Evolutionary conservation across 2,797 vertebrate genomes (phyloP).

Genomic region (Mormyrops boulengeri): DNA sequence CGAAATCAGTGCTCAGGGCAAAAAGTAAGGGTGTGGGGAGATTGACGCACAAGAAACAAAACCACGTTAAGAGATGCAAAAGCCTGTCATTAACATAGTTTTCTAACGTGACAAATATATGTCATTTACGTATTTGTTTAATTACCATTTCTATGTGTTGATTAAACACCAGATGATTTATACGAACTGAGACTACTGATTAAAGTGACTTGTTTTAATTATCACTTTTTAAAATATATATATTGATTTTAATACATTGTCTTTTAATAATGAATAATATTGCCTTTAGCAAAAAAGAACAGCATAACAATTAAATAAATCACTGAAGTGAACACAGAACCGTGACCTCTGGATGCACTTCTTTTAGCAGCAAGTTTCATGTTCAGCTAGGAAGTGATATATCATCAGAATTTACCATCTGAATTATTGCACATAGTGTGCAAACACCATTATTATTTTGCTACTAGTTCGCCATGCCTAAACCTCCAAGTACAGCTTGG

Average conservation of each 20-base stretch:
- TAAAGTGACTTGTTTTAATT: not conserved
- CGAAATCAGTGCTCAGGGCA: not conserved
- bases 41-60: not conserved
- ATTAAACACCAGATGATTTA: not conserved
- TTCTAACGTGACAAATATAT: not conserved
- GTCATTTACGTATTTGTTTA: not conserved
- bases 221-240: not conserved
- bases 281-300: not conserved
- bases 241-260: not conserved
- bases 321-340: not conserved
- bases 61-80: not conserved
- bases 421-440: not conserved
- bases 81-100: not conserved
- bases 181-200: not conserved
- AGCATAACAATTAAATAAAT: not conserved
- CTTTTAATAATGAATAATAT: not conserved
- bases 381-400: not conserved
- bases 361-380: not conserved
- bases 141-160: not conserved
- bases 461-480: constrained; percentile 12
- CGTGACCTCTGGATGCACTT: not conserved
- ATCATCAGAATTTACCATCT: not conserved
- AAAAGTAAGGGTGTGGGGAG: not conserved
- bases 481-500: constrained; percentile 17
- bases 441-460: constrained; percentile 7